phyloP scores from a whole-genome alignment of 2,888 invertebrate genomes.

The Latrodectus hesperus region DNA sequence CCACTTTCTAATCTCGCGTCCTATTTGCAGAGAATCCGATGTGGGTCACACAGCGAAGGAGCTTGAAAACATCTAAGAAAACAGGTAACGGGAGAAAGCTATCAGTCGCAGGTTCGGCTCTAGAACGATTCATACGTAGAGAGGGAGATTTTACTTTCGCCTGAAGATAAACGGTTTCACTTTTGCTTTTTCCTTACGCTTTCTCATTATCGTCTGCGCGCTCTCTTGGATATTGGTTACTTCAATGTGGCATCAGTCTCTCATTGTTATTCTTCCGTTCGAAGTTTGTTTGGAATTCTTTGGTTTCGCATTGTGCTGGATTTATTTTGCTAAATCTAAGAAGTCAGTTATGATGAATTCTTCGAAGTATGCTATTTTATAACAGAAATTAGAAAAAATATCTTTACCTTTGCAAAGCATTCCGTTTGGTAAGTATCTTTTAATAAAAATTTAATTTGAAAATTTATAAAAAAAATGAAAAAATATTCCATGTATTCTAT shows the following conservation, averaged over 20 bases:
- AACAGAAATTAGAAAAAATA: no score
- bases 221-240: constrained; percentile 36
- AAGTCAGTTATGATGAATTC: no score
- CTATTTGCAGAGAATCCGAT: constrained; percentile 51
- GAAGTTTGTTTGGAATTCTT: background rate
- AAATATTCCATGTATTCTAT: no score
- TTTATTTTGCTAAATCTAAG: no score
- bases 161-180: constrained; percentile 17
- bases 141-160: constrained; percentile 24
- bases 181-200: constrained; percentile 18
- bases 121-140: constrained; percentile 26
- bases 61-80: constrained; percentile 37
- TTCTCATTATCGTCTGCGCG: constrained; percentile 20
- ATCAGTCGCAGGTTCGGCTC: constrained; percentile 42
- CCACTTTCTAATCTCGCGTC: constrained; percentile 65
- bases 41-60: constrained; percentile 48
- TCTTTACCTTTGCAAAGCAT: no score
- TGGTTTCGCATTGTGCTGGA: background rate
- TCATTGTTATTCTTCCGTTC: constrained; percentile 4
- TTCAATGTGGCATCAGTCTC: constrained; percentile 31
- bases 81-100: constrained; percentile 30
- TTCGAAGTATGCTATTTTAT: no score
- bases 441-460: no score
- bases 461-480: no score
- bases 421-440: no score